Percentiles rank a stretch among this genome's conserved stretches.
Conservation (phyloP, 1,140 invertebrate genomes). For the Bactericera cockerelli region DNA sequence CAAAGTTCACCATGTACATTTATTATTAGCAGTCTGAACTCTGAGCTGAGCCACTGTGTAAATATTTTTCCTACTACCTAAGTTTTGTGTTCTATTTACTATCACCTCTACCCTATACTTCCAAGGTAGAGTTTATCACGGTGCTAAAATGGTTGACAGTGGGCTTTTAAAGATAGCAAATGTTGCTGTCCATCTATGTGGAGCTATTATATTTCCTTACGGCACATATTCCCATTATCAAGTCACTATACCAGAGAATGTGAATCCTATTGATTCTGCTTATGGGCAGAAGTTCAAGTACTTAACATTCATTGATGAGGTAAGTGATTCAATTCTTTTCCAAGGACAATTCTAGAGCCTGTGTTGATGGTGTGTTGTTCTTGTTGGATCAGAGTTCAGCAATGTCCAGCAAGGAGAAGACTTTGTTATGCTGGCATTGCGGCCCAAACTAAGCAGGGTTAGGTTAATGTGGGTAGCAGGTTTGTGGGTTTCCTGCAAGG, state of each 20-base stretch:
- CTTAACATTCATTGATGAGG: conserved; percentile 69
- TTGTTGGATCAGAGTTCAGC: background rate
- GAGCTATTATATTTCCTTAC: conserved; percentile 48
- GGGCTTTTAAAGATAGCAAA: background rate
- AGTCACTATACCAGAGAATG: conserved; percentile 41
- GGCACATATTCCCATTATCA: conserved; percentile 53
- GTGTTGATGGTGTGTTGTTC: background rate
- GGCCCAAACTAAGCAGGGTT: too few species aligned
- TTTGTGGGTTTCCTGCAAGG: too few species aligned
- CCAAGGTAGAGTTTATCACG: too few species aligned
- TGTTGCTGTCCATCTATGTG: conserved; percentile 39
- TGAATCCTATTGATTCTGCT: conserved; percentile 28
- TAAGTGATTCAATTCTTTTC: conserved; percentile 43
- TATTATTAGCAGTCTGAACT: too few species aligned
- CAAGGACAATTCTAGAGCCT: background rate
- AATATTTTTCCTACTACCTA: too few species aligned
- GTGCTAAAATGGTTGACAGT: conserved; percentile 1
- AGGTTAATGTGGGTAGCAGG: too few species aligned
- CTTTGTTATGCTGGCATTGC: too few species aligned
- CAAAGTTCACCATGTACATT: too few species aligned
- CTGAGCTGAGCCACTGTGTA: too few species aligned
- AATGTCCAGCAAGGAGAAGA: too few species aligned
- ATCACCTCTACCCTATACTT: too few species aligned
- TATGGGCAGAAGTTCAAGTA: conserved; percentile 72
- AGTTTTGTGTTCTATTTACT: too few species aligned